Evolutionary conservation across 2,888 invertebrate species (phyloP).

Genomic region (Morinoia aosen): DNA sequence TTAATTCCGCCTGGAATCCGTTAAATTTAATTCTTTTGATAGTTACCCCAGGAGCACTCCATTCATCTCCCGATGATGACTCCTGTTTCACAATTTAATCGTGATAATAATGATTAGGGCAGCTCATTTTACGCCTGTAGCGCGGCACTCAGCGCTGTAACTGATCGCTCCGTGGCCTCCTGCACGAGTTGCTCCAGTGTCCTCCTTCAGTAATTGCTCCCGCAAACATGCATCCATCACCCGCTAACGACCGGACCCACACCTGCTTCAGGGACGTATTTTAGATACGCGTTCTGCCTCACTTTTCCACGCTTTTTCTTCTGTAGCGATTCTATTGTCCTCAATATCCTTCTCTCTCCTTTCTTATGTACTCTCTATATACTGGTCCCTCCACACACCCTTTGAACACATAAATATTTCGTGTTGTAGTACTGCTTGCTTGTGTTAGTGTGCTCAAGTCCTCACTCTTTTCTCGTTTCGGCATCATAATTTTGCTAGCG

Average conservation of each 20-base stretch:
- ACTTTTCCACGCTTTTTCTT: background rate
- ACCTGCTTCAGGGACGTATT: background rate
- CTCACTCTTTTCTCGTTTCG: no score
- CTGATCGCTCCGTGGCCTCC: background rate
- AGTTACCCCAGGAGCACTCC: slow-evolving; percentile 2
- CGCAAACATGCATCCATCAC: slow-evolving; percentile 1
- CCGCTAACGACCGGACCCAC: background rate
- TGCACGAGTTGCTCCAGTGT: slow-evolving; percentile 10
- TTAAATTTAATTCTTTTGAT: slow-evolving; percentile 12
- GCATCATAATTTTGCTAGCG: no score
- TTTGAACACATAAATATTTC: no score
- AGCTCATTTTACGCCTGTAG: background rate
- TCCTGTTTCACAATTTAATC: slow-evolving; percentile 17
- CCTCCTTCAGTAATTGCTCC: slow-evolving; percentile 3
- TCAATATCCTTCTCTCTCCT: background rate
- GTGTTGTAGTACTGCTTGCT: no score
- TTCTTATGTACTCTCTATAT: background rate
- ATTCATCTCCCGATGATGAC: slow-evolving; percentile 1
- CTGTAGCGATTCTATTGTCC: background rate
- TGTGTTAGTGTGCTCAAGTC: no score
- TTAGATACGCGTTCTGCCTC: background rate
- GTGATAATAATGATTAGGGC: background rate
- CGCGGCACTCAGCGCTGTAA: background rate
- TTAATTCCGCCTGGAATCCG: background rate
- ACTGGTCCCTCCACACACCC: no score